A percentile compares a stretch with the other conserved stretches of the same genome.
These are phyloP conservation scores for Melipona quadrifasciata DNA, from an alignment of 1,140 invertebrate species.

Conservation along the genomic window DNA sequence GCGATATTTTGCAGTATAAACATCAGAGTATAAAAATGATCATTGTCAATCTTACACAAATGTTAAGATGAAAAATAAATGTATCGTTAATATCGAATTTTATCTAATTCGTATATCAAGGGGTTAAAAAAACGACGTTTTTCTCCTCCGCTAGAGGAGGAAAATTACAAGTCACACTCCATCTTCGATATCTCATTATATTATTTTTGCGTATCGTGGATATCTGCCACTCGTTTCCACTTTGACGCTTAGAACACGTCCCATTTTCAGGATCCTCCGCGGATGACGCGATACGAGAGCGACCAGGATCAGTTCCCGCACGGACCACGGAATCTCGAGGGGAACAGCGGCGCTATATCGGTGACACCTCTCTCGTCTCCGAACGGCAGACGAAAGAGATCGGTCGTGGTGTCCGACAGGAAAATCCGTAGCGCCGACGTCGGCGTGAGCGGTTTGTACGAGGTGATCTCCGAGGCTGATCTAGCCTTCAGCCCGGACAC, in stretches of 20 bases:
- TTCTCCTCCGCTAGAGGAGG: too few species aligned
- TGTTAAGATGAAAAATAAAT: too few species aligned
- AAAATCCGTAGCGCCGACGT: constrained; percentile 91
- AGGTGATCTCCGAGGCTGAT: constrained; percentile 96
- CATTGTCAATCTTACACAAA: too few species aligned
- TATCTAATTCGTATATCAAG: too few species aligned
- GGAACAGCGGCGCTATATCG: constrained; percentile 73
- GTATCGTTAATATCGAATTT: too few species aligned
- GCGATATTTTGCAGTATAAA: too few species aligned
- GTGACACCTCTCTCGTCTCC: constrained; percentile 64
- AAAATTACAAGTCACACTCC: too few species aligned
- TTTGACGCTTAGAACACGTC: neutral
- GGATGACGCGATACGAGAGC: constrained; percentile 80
- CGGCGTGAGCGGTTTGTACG: constrained; percentile 92
- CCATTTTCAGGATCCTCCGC: constrained; percentile 81
- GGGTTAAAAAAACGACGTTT: too few species aligned
- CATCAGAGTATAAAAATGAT: too few species aligned
- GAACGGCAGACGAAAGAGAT: constrained; percentile 82
- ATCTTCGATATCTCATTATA: too few species aligned
- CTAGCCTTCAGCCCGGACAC: constrained; percentile 93
- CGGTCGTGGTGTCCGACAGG: constrained; percentile 87
- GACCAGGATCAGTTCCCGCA: constrained; percentile 90
- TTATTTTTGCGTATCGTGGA: too few species aligned
- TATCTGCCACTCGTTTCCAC: neutral
- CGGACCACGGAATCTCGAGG: constrained; percentile 88